Evolutionary conservation across 1,140 invertebrate genomes (phyloP), one percentile per base, ranked within the genome.

Genomic region (Odontomachus brunneus): DNA sequence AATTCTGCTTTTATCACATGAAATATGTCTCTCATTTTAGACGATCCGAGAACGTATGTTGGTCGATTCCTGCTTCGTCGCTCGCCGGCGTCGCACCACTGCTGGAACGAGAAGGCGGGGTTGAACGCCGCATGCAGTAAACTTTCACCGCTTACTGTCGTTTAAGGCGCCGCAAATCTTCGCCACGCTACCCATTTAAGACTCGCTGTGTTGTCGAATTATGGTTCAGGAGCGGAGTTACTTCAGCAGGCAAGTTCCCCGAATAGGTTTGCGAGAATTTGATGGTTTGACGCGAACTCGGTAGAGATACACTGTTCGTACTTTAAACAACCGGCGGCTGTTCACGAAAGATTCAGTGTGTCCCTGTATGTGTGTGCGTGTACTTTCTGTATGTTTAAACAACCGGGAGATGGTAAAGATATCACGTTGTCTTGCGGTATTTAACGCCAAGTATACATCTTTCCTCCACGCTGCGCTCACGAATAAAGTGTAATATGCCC

Each of bases 91-190:
- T 73, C 22, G 67, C 62, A 62, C 69, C 33, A 75, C n/a, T n/a
- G 57, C 19, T n/a, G 76, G 38, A 78, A 78, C 33, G 51, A 24
- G 49, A 78, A 29, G 66, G 53, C 62, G 24, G 72, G 26, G 60
- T 29, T 62, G 49, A 75, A 80, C 26, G 75, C 69, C 62, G 29
- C 84, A 48, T 22, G 60, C 81, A 84, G 82, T 88, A 89, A 89
- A 89, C 76, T 89, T 85, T 87, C 62, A 53, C 55, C 71, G 83
- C 66, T 76, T 66, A 82, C 81, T 84, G 88, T 90, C 86, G 80
- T 89, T 90, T 90, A 90, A 88, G 85, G 65, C 67, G 72, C 87
- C 76, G 86, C 88, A 89, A 90, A 89, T 90, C 89, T 90, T 71
- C 60, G 26, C 65, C 89, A 82, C 69, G 78, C 51, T 87, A 67